Percentiles rank a stretch among this genome's conserved stretches.
Evolutionary conservation across 2,888 invertebrate genomes (phyloP).

Genomic region (Netelia virgata): DNA sequence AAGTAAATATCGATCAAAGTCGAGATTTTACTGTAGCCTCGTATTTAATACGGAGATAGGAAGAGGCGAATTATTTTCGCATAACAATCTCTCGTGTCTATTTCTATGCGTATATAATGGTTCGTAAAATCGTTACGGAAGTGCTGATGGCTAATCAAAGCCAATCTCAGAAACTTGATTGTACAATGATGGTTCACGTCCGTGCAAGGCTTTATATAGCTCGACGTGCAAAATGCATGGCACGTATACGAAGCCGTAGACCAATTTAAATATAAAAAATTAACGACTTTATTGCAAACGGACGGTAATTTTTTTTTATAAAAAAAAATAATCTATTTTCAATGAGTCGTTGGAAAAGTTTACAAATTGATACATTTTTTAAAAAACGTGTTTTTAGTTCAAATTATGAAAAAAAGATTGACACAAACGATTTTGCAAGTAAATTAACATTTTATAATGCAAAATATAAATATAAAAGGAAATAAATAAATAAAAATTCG

Average conservation of each 20-base stretch:
- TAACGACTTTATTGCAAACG: not conserved
- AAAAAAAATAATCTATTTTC: no score
- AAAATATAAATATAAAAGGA: not conserved
- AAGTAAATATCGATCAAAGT: no score
- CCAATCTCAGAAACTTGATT: constrained; percentile 42
- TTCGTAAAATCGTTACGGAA: constrained; percentile 39
- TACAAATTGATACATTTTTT: no score
- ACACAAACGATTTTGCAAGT: no score
- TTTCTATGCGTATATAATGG: not conserved
- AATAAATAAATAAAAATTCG: not conserved
- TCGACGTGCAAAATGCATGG: not conserved
- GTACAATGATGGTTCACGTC: constrained; percentile 54
- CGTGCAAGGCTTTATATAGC: constrained; percentile 31
- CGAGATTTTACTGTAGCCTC: no score
- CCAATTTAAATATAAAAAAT: no score
- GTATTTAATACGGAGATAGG: not conserved
- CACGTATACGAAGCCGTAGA: no score
- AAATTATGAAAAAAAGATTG: no score
- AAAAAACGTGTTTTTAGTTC: no score
- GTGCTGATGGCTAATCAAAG: constrained; percentile 57
- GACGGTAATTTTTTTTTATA: not conserved
- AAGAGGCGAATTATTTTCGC: not conserved
- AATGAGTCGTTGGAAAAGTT: no score
- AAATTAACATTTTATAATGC: no score
- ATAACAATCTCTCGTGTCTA: not conserved